A percentile compares a stretch with the other conserved stretches of the same genome.
Conservation (phyloP, 2,797 vertebrate genomes). For the Xiphophorus birchmanni region DNA sequence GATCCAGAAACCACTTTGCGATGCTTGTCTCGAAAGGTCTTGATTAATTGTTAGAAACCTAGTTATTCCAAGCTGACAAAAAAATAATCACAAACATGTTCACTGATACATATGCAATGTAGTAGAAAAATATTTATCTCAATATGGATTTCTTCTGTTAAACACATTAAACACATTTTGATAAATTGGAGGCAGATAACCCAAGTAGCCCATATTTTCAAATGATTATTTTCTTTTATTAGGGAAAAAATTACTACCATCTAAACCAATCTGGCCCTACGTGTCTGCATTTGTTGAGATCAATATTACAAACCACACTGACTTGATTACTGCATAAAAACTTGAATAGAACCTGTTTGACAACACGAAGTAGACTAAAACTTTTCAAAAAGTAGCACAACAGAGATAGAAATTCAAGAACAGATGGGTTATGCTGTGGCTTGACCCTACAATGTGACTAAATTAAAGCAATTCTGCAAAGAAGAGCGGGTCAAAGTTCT, state of each 20-base stretch:
- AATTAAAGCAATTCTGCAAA: neutral
- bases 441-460: neutral
- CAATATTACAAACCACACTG: neutral
- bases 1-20: conserved; percentile 62
- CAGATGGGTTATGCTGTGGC: no score
- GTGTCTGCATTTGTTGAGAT: neutral
- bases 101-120: neutral
- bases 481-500: neutral
- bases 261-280: neutral
- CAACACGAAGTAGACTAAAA: no score
- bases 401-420: no score
- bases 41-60: conserved; percentile 38
- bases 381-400: no score
- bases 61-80: conserved; percentile 47
- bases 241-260: neutral
- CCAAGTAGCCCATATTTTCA: neutral
- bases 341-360: neutral
- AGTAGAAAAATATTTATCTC: neutral
- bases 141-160: neutral
- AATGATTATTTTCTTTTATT: neutral
- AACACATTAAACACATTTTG: neutral
- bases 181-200: neutral
- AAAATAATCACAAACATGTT: conserved; percentile 11
- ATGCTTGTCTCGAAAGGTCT: rapidly evolving
- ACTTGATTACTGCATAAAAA: neutral